A percentile compares a stretch with the other conserved stretches of the same genome.
phyloP scores from a whole-genome alignment of 2,797 vertebrate species.

The Lepus townsendii region DNA sequence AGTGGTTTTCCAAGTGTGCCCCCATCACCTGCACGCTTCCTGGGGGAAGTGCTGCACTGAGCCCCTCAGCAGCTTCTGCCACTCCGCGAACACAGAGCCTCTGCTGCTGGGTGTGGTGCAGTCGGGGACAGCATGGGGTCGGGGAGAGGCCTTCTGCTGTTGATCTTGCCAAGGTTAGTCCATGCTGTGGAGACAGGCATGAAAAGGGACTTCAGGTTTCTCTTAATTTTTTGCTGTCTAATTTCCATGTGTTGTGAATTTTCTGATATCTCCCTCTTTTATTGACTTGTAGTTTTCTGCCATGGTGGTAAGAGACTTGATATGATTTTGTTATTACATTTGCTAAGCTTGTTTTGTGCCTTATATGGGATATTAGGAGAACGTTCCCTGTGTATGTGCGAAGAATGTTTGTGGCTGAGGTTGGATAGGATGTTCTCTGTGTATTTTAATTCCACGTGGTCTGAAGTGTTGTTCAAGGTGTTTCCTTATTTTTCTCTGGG shows the following conservation, averaged over 20 bases:
- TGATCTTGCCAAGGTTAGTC: not conserved
- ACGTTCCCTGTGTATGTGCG: not conserved
- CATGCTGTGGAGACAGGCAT: not conserved
- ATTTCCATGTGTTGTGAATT: too few relatives aligned
- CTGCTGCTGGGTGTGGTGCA: not conserved
- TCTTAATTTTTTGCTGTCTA: too few relatives aligned
- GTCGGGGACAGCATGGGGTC: not conserved
- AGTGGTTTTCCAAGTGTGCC: not conserved
- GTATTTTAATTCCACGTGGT: not conserved
- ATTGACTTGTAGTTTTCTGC: not conserved
- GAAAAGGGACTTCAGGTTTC: not conserved
- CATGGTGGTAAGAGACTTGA: too few relatives aligned
- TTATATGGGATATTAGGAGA: not conserved
- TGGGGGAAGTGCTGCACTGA: not conserved
- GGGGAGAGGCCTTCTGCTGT: not conserved
- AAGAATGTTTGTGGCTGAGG: not conserved
- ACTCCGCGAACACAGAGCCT: not conserved
- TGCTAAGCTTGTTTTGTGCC: not conserved
- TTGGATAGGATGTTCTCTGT: not conserved
- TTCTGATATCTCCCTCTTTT: not conserved
- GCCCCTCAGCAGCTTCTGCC: not conserved
- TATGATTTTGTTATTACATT: too few relatives aligned
- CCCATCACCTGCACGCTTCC: not conserved
- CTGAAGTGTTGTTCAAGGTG: not conserved
- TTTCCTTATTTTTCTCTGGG: not conserved